Percentiles rank a stretch among this genome's conserved stretches.
Evolutionary conservation across 2,888 invertebrate genomes (phyloP).

Genomic region (Rhagonycha fulva): DNA sequence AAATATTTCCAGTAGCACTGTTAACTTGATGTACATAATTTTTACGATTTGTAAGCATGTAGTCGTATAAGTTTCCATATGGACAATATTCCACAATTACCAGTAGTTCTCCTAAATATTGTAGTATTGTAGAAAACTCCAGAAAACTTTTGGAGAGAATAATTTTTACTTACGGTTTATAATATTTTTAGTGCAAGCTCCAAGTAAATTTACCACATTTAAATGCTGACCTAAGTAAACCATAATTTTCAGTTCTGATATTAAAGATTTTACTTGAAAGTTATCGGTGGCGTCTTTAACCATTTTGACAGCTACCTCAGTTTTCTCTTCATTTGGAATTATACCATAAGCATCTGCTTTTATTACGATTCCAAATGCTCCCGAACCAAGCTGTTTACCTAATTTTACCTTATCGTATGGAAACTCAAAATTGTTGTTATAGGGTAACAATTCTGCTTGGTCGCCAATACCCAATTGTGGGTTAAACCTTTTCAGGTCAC

Average conservation of each 20-base stretch:
- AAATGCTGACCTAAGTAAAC: conserved; percentile 92
- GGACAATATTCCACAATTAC: neutral
- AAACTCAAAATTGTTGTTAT: conserved; percentile 89
- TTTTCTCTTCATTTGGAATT: conserved; percentile 70
- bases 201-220: conserved; percentile 93
- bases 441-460: conserved; percentile 90
- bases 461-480: conserved; percentile 89
- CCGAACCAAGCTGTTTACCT: conserved; percentile 87
- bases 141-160: too few species aligned
- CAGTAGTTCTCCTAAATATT: neutral
- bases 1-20: neutral
- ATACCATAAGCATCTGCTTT: conserved; percentile 85
- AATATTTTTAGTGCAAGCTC: conserved; percentile 91
- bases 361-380: conserved; percentile 93
- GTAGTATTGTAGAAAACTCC: too few species aligned
- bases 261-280: conserved; percentile 83
- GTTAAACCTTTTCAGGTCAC: conserved; percentile 79
- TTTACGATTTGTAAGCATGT: neutral
- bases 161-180: conserved; percentile 71
- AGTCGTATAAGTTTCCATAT: neutral
- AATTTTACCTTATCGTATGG: conserved; percentile 79
- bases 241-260: conserved; percentile 94
- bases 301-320: conserved; percentile 94
- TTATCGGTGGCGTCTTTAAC: conserved; percentile 86
- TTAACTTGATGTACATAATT: neutral